Conservation (phyloP, 2,888 invertebrate genomes). For the Brachypalpus laphriformis region DNA sequence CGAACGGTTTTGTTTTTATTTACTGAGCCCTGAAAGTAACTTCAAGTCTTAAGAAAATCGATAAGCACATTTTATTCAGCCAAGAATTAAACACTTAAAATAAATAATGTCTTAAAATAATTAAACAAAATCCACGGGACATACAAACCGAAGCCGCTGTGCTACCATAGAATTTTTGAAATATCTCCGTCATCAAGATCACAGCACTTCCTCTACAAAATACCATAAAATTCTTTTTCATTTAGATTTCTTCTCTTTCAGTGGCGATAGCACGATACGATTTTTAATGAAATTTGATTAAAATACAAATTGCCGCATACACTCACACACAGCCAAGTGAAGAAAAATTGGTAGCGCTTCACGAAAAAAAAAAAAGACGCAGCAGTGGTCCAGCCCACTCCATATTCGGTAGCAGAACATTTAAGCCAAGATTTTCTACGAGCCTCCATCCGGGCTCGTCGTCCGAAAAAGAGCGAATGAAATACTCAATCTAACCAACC, state of each 20-base stretch:
- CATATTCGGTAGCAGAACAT: conserved; percentile 72
- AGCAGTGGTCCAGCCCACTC: conserved; percentile 54
- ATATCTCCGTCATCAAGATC: conserved; percentile 57
- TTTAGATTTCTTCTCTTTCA: conserved; percentile 12
- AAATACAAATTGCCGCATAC: conserved; percentile 66
- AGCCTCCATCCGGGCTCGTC: background rate
- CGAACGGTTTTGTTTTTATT: too few species aligned
- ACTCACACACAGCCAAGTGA: background rate
- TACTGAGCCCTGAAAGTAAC: too few species aligned
- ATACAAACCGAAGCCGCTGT: background rate
- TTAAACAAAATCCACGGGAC: conserved; percentile 21
- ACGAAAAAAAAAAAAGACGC: conserved; percentile 11
- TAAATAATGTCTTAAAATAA: background rate
- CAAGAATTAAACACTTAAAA: background rate
- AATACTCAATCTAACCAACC: conserved; percentile 43
- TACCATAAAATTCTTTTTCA: conserved; percentile 44
- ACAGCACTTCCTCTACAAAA: conserved; percentile 45
- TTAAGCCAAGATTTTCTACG: conserved; percentile 35
- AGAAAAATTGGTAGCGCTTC: conserved; percentile 39
- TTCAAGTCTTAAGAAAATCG: too few species aligned
- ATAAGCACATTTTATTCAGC: too few species aligned
- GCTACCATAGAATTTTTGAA: conserved; percentile 21
- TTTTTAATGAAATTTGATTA: conserved; percentile 72
- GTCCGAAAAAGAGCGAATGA: background rate
- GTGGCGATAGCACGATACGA: conserved; percentile 20